Evolutionary conservation across 2,113 vertebrate genomes (phyloP).

Genomic region (Pluvianellus socialis): DNA sequence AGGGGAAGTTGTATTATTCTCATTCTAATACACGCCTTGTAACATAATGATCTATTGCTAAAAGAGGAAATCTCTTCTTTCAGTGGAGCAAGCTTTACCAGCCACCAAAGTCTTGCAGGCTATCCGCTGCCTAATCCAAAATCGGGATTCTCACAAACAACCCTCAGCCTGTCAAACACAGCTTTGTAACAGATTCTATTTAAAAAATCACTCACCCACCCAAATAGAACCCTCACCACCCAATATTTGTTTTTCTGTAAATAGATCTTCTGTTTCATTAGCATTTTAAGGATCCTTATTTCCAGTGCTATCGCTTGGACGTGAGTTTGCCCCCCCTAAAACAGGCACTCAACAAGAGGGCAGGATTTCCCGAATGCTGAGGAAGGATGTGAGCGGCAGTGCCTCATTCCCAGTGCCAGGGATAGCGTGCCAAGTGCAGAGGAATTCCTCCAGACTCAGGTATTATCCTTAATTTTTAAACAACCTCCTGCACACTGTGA

Average conservation of each 20-base stretch:
- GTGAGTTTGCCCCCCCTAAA: not conserved
- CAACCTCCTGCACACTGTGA: not conserved
- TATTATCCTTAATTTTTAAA: not conserved
- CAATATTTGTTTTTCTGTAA: not conserved
- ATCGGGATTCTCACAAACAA: not conserved
- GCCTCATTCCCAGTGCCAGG: not conserved
- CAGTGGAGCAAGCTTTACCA: slow-evolving; percentile 23
- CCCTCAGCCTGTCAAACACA: not conserved
- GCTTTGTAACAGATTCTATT: not conserved
- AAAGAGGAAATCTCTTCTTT: slow-evolving; percentile 46
- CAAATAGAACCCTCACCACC: not conserved
- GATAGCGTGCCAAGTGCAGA: not conserved
- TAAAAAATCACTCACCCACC: not conserved
- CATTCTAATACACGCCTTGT: slow-evolving; percentile 5
- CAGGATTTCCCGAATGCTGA: not conserved
- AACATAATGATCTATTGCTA: slow-evolving; percentile 29
- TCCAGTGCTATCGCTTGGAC: not conserved
- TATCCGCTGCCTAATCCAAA: slow-evolving; percentile 46
- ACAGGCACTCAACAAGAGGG: fast-evolving
- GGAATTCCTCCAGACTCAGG: not conserved
- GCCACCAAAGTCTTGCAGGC: slow-evolving; percentile 4
- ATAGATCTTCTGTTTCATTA: not conserved
- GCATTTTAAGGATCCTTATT: not conserved
- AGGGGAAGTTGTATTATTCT: slow-evolving; percentile 42
- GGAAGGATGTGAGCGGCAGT: not conserved